Conservation (phyloP, 2,888 invertebrate genomes). For the Drosophila dives region DNA sequence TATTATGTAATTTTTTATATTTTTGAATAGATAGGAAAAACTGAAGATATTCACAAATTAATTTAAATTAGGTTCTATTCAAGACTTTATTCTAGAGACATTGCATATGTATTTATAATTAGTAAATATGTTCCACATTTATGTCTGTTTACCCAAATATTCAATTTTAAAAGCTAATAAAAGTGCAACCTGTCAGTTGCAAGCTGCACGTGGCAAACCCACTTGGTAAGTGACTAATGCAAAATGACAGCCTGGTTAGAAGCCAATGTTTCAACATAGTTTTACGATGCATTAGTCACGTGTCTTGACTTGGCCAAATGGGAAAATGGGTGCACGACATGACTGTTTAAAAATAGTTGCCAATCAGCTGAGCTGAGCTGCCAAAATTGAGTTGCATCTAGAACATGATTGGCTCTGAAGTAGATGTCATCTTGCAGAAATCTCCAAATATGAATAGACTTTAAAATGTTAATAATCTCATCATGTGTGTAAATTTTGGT, state of each 20-base stretch:
- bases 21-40: not conserved
- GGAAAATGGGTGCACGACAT: conserved; percentile 42
- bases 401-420: conserved; percentile 15
- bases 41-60: not conserved
- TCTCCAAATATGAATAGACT: conserved; percentile 5
- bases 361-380: conserved; percentile 15
- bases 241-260: conserved; percentile 18
- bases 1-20: not conserved
- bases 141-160: not conserved
- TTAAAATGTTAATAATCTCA: conserved; percentile 48
- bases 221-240: conserved; percentile 31
- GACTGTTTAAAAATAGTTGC: conserved; percentile 39
- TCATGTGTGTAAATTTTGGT: conserved; percentile 41
- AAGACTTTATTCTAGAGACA: not conserved
- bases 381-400: conserved; percentile 15
- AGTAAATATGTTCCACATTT: not conserved
- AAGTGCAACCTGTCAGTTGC: conserved; percentile 7
- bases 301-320: conserved; percentile 30
- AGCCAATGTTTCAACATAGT: conserved; percentile 24
- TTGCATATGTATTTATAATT: not conserved
- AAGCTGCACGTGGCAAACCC: not conserved
- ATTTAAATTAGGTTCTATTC: not conserved
- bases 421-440: conserved; percentile 12
- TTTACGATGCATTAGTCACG: conserved; percentile 50
- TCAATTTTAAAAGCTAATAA: not conserved